Percentiles rank a stretch among this genome's conserved stretches.
Evolutionary conservation across 2,113 vertebrate species (phyloP).

Genomic region (Lathamus discolor): DNA sequence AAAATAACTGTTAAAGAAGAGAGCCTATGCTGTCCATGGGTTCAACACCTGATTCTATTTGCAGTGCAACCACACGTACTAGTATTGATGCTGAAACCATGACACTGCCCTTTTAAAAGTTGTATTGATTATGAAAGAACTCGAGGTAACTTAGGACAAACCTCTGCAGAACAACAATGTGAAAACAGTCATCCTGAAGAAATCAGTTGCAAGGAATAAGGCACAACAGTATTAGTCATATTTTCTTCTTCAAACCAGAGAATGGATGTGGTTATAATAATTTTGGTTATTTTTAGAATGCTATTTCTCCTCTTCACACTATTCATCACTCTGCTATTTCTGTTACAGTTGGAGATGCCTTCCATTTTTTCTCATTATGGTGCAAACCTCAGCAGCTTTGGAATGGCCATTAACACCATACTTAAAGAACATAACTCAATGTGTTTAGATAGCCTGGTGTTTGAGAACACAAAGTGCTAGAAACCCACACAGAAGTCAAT

Average conservation of each 20-base stretch:
- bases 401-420: neutral
- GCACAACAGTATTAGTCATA: neutral
- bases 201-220: neutral
- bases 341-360: neutral
- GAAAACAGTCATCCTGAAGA: neutral
- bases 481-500: neutral
- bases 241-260: neutral
- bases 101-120: neutral
- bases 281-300: slow-evolving; percentile 45
- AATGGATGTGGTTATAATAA: neutral
- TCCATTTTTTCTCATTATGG: neutral
- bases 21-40: fast-evolving
- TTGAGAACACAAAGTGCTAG: neutral
- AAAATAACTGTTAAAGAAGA: neutral
- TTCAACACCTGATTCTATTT: neutral
- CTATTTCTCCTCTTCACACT: neutral
- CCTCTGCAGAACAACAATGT: neutral
- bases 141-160: neutral
- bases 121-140: neutral
- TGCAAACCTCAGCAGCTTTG: slow-evolving; percentile 31
- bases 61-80: neutral
- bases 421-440: neutral
- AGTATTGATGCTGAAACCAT: neutral
- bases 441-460: neutral
- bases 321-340: neutral